phyloP scores from a whole-genome alignment of 2,113 vertebrate species.

The Hydrochoerus hydrochaeris region DNA sequence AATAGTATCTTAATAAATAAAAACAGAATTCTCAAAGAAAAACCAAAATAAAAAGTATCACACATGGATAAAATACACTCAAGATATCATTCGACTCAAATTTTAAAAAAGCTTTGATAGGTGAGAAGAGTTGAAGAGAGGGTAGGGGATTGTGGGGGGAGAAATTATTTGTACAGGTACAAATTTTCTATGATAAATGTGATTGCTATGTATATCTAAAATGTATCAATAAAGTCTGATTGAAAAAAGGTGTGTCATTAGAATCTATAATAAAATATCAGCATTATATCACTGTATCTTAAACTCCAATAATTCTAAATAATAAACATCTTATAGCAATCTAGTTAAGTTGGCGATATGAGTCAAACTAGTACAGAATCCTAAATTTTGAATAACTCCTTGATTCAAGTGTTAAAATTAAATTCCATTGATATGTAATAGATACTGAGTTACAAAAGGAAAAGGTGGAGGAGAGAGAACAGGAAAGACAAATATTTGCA shows the following conservation, averaged over 20 bases:
- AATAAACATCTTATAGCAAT: neutral
- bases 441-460: neutral
- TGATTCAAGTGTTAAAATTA: neutral
- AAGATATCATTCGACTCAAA: neutral
- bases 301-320: neutral
- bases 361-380: neutral
- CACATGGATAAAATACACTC: neutral
- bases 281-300: neutral
- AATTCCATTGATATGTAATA: neutral
- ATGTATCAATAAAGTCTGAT: too few species aligned
- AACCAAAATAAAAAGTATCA: slow-evolving; percentile 15
- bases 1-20: neutral
- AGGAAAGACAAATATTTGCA: neutral
- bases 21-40: neutral
- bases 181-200: too few species aligned
- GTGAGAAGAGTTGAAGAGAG: too few species aligned
- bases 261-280: neutral
- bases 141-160: too few species aligned
- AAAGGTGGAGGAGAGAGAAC: too few species aligned
- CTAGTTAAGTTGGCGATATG: neutral
- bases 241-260: neutral
- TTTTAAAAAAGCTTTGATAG: too few species aligned
- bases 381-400: neutral
- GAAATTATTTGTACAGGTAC: too few species aligned
- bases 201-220: too few species aligned